Evolutionary conservation across 2,888 invertebrate genomes (phyloP).

Genomic region (Girardia tigrina): DNA sequence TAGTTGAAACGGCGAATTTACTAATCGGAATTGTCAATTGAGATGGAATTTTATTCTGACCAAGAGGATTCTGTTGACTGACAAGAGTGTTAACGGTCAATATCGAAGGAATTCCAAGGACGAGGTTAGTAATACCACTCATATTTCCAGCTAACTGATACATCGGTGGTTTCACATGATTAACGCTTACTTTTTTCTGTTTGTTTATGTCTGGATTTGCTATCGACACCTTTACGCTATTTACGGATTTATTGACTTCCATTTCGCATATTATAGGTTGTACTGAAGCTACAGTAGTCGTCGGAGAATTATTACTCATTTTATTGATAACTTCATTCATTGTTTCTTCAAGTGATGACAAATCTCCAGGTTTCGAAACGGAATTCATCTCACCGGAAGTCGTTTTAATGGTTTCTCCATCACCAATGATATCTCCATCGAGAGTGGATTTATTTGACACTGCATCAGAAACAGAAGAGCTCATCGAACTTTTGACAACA

Average conservation of each 20-base stretch:
- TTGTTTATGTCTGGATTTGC: not conserved
- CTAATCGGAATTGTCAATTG: not conserved
- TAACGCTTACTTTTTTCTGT: not conserved
- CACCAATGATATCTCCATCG: not conserved
- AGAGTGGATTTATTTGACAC: not conserved
- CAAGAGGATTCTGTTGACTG: not conserved
- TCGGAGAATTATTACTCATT: not conserved
- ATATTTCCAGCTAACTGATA: not conserved
- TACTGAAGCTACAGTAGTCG: not conserved
- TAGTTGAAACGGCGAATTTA: not conserved
- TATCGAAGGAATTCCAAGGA: not conserved
- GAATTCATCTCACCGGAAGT: not conserved
- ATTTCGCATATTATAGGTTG: not conserved
- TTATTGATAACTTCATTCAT: slow-evolving; percentile 28
- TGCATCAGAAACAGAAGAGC: not conserved
- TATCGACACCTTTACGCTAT: not conserved
- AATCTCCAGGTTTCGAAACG: not conserved
- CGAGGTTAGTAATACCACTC: not conserved
- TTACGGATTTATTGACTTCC: not conserved
- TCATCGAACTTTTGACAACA: not conserved
- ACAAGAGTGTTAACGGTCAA: not conserved
- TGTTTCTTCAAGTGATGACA: slow-evolving; percentile 14
- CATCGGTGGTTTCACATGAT: not conserved
- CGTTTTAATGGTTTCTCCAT: not conserved
- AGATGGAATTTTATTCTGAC: not conserved